A percentile compares a stretch with the other conserved stretches of the same genome.
These are phyloP conservation scores for Setophaga coronata DNA, from an alignment of 2,113 vertebrate species.

Conservation along the genomic window DNA sequence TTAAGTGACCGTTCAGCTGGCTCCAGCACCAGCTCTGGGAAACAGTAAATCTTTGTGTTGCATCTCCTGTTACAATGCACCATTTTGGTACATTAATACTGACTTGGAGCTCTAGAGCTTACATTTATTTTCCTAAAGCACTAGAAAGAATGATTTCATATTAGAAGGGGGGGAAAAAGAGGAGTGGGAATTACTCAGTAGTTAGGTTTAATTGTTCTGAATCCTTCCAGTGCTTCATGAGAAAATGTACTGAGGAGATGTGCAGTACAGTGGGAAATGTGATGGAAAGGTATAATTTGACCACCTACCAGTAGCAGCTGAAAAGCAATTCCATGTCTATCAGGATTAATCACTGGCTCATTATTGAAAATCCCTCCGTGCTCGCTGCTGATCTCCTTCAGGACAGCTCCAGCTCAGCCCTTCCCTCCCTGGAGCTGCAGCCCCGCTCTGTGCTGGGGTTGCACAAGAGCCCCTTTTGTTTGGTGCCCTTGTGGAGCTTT, in stretches of 20 bases:
- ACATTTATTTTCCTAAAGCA: constrained; percentile 18
- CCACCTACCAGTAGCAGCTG: constrained; percentile 69
- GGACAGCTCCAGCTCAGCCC: neutral
- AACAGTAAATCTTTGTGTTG: neutral
- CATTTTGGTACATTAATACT: neutral
- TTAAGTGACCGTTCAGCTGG: neutral
- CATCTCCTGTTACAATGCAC: neutral
- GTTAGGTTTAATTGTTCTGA: constrained; percentile 69
- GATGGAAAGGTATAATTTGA: constrained; percentile 76
- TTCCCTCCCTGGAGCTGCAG: neutral
- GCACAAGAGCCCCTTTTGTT: neutral
- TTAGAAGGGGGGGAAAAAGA: neutral
- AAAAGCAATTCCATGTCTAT: constrained; percentile 59
- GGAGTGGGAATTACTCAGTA: constrained; percentile 64
- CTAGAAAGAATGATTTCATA: constrained; percentile 49
- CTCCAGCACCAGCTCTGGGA: neutral
- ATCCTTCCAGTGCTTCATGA: constrained; percentile 50
- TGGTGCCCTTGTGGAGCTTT: neutral
- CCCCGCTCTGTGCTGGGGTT: neutral
- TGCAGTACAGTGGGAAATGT: constrained; percentile 44
- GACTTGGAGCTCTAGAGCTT: neutral
- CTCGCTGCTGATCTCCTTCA: neutral
- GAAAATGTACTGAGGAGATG: constrained; percentile 55
- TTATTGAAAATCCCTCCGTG: constrained; percentile 18
- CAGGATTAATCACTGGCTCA: constrained; percentile 57